Conservation (phyloP, 2,113 vertebrate species). For the Megaceryle torquata region DNA sequence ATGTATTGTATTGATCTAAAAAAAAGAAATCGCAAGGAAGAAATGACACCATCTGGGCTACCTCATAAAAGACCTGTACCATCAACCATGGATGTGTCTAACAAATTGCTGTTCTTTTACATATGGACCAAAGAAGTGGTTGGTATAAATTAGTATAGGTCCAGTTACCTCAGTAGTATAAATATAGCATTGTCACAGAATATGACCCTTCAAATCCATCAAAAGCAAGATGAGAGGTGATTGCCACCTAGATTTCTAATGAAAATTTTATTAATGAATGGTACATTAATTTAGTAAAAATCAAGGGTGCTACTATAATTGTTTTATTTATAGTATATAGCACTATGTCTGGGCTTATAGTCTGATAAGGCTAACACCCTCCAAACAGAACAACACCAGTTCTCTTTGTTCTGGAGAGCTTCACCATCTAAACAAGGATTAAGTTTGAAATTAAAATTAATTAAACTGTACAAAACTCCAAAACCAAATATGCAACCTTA, state of each 20-base stretch:
- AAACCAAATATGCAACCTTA: neutral
- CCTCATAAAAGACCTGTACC: neutral
- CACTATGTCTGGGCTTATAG: neutral
- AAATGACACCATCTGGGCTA: neutral
- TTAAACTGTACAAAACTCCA: neutral
- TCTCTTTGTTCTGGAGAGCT: neutral
- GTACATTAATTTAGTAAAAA: neutral
- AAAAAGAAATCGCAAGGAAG: constrained; percentile 17
- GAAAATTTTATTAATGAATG: neutral
- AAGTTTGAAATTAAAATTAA: neutral
- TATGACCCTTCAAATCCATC: neutral
- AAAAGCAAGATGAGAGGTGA: neutral
- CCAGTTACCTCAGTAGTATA: neutral
- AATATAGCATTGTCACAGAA: neutral
- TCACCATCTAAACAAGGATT: neutral
- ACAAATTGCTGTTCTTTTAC: neutral
- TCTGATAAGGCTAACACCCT: fast-evolving
- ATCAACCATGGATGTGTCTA: neutral
- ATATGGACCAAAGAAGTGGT: neutral
- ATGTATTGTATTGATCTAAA: constrained; percentile 39
- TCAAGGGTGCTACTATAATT: neutral
- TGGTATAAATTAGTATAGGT: neutral
- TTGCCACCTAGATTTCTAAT: neutral
- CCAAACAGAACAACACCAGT: neutral
- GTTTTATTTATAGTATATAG: neutral